These are phyloP conservation scores for Atopsyche davidsoni DNA, from an alignment of 1,140 invertebrate genomes.

Conservation along the genomic window DNA sequence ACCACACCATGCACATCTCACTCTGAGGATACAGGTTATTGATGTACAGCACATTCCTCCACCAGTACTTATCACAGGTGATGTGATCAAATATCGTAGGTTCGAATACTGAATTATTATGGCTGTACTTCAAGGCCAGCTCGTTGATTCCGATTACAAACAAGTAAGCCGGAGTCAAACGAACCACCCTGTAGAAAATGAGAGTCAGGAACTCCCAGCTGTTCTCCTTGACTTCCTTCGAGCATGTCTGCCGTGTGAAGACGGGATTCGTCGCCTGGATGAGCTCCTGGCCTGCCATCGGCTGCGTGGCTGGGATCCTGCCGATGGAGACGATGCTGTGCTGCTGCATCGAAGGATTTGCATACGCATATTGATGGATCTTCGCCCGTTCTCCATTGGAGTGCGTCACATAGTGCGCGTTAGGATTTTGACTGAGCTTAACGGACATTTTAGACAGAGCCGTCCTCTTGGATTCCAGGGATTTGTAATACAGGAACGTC, in stretches of 20 bases:
- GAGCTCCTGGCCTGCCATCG: constrained; percentile 2
- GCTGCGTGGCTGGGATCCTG: constrained; percentile 1
- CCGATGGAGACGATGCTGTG: constrained; percentile 1
- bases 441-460: constrained; percentile 32
- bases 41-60: constrained; percentile 75
- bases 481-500: constrained; percentile 65
- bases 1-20: constrained; percentile 85
- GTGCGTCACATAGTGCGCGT: constrained; percentile 28
- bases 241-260: constrained; percentile 21
- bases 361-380: constrained; percentile 24
- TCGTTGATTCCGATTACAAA: constrained; percentile 72
- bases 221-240: constrained; percentile 18
- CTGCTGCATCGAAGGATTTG: constrained; percentile 5
- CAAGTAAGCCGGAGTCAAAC: constrained; percentile 74
- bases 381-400: constrained; percentile 8
- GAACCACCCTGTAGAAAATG: constrained; percentile 50
- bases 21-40: constrained; percentile 71
- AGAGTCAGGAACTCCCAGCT: constrained; percentile 16
- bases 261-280: constrained; percentile 13
- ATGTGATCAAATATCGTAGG: constrained; percentile 65
- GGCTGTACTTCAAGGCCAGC: constrained; percentile 57
- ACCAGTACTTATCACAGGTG: constrained; percentile 74
- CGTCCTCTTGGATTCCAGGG: constrained; percentile 44
- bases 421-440: constrained; percentile 36
- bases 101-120: constrained; percentile 67